Base-by-base conservation (phyloP, 2,113 vertebrate genomes). In the Lagopus muta region DNA sequence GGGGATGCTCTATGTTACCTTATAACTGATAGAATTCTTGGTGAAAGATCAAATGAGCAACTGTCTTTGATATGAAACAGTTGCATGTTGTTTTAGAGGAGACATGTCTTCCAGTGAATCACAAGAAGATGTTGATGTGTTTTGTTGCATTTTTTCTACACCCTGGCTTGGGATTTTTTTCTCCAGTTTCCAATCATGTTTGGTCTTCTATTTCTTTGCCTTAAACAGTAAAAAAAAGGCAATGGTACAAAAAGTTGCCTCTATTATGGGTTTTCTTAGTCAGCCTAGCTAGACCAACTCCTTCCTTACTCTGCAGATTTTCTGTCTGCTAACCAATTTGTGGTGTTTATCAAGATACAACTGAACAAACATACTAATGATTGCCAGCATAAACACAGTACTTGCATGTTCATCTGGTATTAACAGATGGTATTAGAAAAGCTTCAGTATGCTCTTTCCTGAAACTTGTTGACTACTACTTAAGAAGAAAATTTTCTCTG, bases 341-440 rank as follows among this genome's bases (percentile, higher is more conserved):
- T 22, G 19, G 24, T 14, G 38, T 90, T 93, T 78, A 36, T 71
- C 40, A 60, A 72, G 74, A 34, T 82, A 42, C 22, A 66, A 19
- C 30, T 70, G 62, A 66, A 76, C 69, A 78, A 62, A 67, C 52
- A 43, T 62, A 21, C n/a, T 80, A 11, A 32, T 38, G 30, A 80
- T 42, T 86, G 54, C 69, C 38, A 85, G 24, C 1, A 2, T 61
- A 92, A 70, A 79, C 25, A 42, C 34, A 65, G 40, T 48, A 40
- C n/a, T 92, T 25, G 10, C 21, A 32, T 62, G 38, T 91, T 96
- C 58, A 38, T 66, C 43, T 87, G 43, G 12, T 70, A 25, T 70
- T 90, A 91, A 36, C 43, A 93, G 65, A 48, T 82, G 36, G 28
- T 55, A 25, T 95, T 86, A 88, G 54, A 69, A 81, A 30, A 70